Evolutionary conservation across 2,797 vertebrate genomes (phyloP).

Genomic region (Galagoides demidoff): DNA sequence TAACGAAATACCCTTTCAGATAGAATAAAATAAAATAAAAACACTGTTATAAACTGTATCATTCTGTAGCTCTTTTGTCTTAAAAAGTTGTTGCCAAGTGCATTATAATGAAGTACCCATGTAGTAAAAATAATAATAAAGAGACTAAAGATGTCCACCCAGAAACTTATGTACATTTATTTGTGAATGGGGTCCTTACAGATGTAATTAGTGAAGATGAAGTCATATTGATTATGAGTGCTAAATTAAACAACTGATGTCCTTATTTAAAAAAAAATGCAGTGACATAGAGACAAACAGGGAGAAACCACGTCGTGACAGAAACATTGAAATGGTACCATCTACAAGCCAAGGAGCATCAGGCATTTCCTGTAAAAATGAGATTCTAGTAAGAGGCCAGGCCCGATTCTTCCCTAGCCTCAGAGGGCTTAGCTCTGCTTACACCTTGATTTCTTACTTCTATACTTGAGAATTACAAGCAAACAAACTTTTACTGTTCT

Average conservation of each 20-base stretch:
- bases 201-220: neutral
- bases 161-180: neutral
- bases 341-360: too few species aligned
- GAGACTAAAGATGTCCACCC: neutral
- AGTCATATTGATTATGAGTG: neutral
- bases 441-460: neutral
- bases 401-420: neutral
- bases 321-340: neutral
- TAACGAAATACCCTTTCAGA: neutral
- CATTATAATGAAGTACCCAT: neutral
- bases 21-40: neutral
- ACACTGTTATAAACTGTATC: neutral
- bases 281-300: neutral
- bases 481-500: neutral
- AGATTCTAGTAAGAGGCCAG: neutral
- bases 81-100: neutral
- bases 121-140: neutral
- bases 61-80: neutral
- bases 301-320: neutral
- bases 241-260: neutral
- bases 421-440: neutral
- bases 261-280: too few species aligned
- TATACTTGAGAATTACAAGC: neutral
- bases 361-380: neutral
- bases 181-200: neutral